Conservation (phyloP, 2,888 invertebrate genomes). For the Cryptus armator region DNA sequence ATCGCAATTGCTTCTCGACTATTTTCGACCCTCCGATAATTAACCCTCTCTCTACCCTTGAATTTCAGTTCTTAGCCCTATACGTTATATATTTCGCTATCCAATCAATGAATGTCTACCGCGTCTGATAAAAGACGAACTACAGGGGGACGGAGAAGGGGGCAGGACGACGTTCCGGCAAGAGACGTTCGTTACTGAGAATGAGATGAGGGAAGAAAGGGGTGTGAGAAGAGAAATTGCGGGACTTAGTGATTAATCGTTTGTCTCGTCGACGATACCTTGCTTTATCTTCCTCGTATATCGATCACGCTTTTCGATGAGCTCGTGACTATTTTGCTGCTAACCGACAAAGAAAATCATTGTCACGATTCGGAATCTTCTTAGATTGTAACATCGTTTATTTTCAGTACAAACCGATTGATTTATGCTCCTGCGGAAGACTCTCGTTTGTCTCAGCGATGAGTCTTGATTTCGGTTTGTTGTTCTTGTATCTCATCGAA, state of each 20-base stretch:
- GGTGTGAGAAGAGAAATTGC: slow-evolving; percentile 33
- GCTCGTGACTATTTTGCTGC: slow-evolving; percentile 42
- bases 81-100: slow-evolving; percentile 41
- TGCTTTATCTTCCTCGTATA: slow-evolving; percentile 23
- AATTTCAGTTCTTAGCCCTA: background rate
- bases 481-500: too few relatives aligned
- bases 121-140: slow-evolving; percentile 51
- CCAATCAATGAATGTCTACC: slow-evolving; percentile 55
- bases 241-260: slow-evolving; percentile 58
- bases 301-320: slow-evolving; percentile 32
- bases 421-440: background rate
- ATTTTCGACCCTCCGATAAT: slow-evolving; percentile 60
- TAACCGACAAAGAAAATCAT: slow-evolving; percentile 38
- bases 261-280: slow-evolving; percentile 41
- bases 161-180: background rate
- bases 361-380: slow-evolving; percentile 34
- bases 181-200: slow-evolving; percentile 49
- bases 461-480: background rate
- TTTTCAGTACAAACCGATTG: background rate
- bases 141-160: background rate
- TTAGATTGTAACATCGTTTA: slow-evolving; percentile 6
- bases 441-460: background rate
- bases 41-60: slow-evolving; percentile 23
- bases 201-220: slow-evolving; percentile 21
- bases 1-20: slow-evolving; percentile 56